A percentile compares a stretch with the other conserved stretches of the same genome.
These are phyloP conservation scores for Poliocrania exsul DNA, from an alignment of 2,797 vertebrate genomes.

Conservation along the genomic window DNA sequence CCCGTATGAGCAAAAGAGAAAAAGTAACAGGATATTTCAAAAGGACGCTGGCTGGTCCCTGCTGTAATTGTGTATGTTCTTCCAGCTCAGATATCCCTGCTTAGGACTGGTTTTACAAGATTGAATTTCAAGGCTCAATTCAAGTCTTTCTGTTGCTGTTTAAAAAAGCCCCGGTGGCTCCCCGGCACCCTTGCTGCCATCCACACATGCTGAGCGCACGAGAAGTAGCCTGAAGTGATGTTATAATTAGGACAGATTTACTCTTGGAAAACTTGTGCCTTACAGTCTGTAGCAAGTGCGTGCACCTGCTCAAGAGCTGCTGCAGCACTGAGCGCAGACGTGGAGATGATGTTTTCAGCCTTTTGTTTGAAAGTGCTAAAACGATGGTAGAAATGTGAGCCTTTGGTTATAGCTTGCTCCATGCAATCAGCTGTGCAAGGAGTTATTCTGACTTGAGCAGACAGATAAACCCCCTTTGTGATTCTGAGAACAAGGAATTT, in stretches of 20 bases:
- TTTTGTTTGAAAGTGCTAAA: background rate
- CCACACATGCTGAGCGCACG: background rate
- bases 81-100: background rate
- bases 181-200: background rate
- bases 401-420: background rate
- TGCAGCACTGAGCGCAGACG: rapidly evolving
- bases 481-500: background rate
- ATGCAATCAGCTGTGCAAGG: background rate
- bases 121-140: slow-evolving; percentile 4
- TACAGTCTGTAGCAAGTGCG: background rate
- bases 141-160: background rate
- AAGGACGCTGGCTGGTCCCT: background rate
- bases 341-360: background rate
- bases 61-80: background rate
- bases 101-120: background rate
- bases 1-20: rapidly evolving
- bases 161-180: background rate
- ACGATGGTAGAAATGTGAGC: background rate
- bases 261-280: background rate
- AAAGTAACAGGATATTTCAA: background rate
- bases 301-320: slow-evolving; percentile 23
- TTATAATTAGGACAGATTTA: slow-evolving; percentile 26
- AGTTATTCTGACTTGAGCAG: background rate
- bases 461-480: too few species aligned
- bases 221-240: slow-evolving; percentile 57